Base-by-base conservation (phyloP, 2,797 vertebrate genomes). In the Pseudomugil tenellus region DNA sequence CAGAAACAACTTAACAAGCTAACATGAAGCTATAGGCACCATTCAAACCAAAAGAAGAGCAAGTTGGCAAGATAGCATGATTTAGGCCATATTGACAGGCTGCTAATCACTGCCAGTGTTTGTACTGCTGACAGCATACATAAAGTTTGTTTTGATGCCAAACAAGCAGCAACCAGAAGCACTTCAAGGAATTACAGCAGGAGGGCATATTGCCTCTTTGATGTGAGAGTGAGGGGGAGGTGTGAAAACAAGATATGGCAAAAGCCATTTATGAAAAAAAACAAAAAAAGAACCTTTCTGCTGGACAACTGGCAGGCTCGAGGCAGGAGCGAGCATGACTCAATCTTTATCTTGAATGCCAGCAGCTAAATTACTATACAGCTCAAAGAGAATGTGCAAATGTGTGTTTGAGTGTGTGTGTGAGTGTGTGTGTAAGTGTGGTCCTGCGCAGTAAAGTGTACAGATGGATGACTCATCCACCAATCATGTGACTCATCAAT, bases 401-500 rank as follows among this genome's bases (percentile, higher is more conserved):
- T 57, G 48, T 31, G 41, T 49, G 53, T n/a, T n/a, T n/a, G n/a
- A n/a, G n/a, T 55, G 39, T 63, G 34, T 51, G 31, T 52, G 14
- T 31, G 58, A 63, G 43, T 37, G 16, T 23, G 19, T 23, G 29
- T 43, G 61, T 25, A 53, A 59, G 74, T 77, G 80, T 77, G 89
- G 84, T 90, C 90, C 90, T 93, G 92, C 82, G 91, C 93, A 92
- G 91, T 91, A 91, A 90, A 91, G 89, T 93, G 91, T 91, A 91
- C 87, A 91, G 92, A 91, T 92, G 92, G 92, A 94, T 95, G 94
- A 95, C 93, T 95, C 94, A 95, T 93, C 88, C 92, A 87, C 89
- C 92, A 93, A 93, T 94, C 94, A 94, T 93, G 93, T 95, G 93
- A 95, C 93, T 94, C 92, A 94, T 94, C 94, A 94, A 94, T 95